Percentiles rank a stretch among this genome's conserved stretches.
These are phyloP conservation scores for Cotesia typhae DNA, from an alignment of 1,140 invertebrate species.

Conservation along the genomic window DNA sequence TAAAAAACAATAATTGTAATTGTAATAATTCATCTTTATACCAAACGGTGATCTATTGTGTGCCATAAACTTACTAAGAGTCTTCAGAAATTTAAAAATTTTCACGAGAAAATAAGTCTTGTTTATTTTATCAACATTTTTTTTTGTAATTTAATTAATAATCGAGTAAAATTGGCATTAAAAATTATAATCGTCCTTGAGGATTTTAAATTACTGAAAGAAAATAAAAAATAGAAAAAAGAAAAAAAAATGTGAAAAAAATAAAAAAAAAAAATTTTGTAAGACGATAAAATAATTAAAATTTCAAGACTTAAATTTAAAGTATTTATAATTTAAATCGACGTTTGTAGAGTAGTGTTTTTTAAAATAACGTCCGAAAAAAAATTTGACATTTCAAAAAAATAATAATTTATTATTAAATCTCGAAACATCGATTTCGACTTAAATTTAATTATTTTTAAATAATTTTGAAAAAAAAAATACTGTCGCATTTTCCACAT, in stretches of 20 bases:
- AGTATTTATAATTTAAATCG: constrained; percentile 6
- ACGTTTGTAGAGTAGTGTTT: constrained; percentile 18
- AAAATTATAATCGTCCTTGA: background rate
- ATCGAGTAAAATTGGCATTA: background rate
- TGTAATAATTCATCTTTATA: background rate
- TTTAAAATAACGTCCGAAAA: background rate
- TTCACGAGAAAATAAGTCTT: too few species aligned
- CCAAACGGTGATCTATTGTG: constrained; percentile 10
- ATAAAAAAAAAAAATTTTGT: constrained; percentile 24
- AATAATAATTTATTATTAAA: background rate
- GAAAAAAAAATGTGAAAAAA: constrained; percentile 22
- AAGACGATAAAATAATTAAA: constrained; percentile 8
- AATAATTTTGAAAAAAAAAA: constrained; percentile 21
- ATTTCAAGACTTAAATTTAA: constrained; percentile 7
- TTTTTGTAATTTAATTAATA: background rate
- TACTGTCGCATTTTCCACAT: background rate
- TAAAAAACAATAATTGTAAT: background rate
- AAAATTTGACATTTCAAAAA: too few species aligned
- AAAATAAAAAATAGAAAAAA: background rate
- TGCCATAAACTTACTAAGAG: constrained; percentile 14
- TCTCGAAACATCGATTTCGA: constrained; percentile 7
- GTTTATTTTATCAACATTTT: background rate
- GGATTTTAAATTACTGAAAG: background rate
- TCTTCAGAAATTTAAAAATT: background rate
- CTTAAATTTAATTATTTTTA: background rate